These are phyloP conservation scores for Isoperla grammatica DNA, from an alignment of 2,888 invertebrate genomes.

Conservation along the genomic window DNA sequence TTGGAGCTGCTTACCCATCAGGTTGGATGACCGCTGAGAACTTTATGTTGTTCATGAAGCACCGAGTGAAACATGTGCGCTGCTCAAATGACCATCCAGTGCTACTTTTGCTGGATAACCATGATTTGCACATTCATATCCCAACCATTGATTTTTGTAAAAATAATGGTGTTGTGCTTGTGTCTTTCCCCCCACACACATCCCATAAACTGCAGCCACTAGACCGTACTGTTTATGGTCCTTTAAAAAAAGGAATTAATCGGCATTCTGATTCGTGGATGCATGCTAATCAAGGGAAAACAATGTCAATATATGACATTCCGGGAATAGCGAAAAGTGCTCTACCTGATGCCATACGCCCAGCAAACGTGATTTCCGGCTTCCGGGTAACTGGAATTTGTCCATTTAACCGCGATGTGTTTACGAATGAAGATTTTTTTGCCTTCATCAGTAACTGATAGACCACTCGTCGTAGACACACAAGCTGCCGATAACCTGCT, in stretches of 20 bases:
- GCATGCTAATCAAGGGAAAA: constrained; percentile 28
- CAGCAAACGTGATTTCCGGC: constrained; percentile 34
- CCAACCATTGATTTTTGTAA: constrained; percentile 36
- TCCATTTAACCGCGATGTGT: constrained; percentile 32
- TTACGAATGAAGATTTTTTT: constrained; percentile 32
- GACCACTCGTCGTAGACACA: constrained; percentile 4
- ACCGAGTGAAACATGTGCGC: constrained; percentile 26
- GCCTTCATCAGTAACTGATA: constrained; percentile 29
- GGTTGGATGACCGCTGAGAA: constrained; percentile 37
- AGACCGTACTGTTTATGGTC: constrained; percentile 40
- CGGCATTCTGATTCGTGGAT: constrained; percentile 31
- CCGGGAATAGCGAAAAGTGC: constrained; percentile 6
- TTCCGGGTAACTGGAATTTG: constrained; percentile 33
- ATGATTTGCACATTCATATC: constrained; percentile 37
- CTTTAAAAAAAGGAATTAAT: constrained; percentile 39
- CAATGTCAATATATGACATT: constrained; percentile 25
- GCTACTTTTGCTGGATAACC: constrained; percentile 38
- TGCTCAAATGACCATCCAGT: constrained; percentile 27
- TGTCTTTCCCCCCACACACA: constrained; percentile 42
- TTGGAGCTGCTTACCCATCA: constrained; percentile 30
- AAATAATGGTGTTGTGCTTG: constrained; percentile 39
- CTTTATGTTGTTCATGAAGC: constrained; percentile 30
- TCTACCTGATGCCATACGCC: constrained; percentile 1
- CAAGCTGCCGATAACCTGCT: too few relatives aligned
- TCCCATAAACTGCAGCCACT: constrained; percentile 43